Evolutionary conservation across 2,888 invertebrate genomes (phyloP).

Genomic region (Chironomus riparius): DNA sequence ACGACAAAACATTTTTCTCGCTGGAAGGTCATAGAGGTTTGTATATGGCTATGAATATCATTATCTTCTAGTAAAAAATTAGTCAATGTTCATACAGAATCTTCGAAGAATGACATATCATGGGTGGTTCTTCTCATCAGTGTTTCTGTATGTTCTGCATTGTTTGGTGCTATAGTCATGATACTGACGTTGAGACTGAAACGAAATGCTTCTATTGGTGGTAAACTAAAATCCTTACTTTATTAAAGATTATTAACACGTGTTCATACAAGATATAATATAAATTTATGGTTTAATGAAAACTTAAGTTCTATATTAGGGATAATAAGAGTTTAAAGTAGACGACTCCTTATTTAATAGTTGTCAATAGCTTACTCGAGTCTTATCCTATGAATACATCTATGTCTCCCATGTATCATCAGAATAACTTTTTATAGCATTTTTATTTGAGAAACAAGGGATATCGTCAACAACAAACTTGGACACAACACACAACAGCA

Average conservation of each 20-base stretch:
- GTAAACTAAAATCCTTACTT: background rate
- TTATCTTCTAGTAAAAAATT: background rate
- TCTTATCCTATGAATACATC: too few relatives aligned
- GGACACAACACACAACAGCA: background rate
- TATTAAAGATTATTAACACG: background rate
- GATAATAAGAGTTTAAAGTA: too few relatives aligned
- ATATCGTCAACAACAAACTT: background rate
- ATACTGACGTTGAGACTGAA: constrained; percentile 58
- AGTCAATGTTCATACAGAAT: constrained; percentile 32
- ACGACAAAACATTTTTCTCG: constrained; percentile 48
- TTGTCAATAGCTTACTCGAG: too few relatives aligned
- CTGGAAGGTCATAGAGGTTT: constrained; percentile 42
- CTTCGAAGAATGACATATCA: constrained; percentile 48
- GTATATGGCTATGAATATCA: background rate
- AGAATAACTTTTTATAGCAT: background rate
- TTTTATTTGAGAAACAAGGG: background rate
- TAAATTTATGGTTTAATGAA: too few relatives aligned
- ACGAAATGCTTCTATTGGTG: constrained; percentile 43
- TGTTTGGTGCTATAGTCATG: constrained; percentile 63
- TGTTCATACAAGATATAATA: background rate
- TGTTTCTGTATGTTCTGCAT: constrained; percentile 59
- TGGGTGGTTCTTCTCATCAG: constrained; percentile 62
- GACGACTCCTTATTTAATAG: too few relatives aligned
- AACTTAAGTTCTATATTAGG: too few relatives aligned
- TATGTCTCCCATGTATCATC: too few relatives aligned